phyloP scores from a whole-genome alignment of 1,140 invertebrate genomes.

The Bombus confusus region DNA sequence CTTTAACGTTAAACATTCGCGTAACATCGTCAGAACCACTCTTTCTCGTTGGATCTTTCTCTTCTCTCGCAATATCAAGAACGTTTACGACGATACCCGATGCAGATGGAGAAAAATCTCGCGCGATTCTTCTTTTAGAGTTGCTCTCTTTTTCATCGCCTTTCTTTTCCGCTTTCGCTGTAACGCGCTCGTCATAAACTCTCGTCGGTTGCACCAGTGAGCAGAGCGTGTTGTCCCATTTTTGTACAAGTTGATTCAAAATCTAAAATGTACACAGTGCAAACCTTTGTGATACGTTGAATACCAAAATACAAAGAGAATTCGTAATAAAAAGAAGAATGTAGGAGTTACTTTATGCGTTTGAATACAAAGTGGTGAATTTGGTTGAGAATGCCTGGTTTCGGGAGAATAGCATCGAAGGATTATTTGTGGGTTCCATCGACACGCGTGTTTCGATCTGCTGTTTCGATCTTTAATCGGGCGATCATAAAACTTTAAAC shows the following conservation, averaged over 20 bases:
- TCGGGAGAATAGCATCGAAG: too few species aligned
- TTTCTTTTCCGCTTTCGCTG: neutral
- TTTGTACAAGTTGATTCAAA: neutral
- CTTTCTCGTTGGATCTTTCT: neutral
- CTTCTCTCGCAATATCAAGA: neutral
- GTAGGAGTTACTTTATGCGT: neutral
- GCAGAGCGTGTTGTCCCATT: neutral
- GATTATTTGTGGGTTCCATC: too few species aligned
- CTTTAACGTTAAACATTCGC: slow-evolving; percentile 20
- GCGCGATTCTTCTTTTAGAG: neutral
- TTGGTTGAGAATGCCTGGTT: too few species aligned
- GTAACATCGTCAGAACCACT: too few species aligned
- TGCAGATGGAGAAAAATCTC: neutral
- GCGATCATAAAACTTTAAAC: too few species aligned
- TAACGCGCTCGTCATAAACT: neutral
- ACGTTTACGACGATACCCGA: neutral
- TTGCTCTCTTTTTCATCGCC: neutral
- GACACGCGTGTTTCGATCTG: too few species aligned
- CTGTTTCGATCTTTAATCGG: too few species aligned
- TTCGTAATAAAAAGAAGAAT: neutral
- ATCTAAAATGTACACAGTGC: neutral
- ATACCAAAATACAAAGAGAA: neutral
- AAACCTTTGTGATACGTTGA: neutral
- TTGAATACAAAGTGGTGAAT: too few species aligned
- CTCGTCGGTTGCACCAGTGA: neutral